A percentile compares a stretch with the other conserved stretches of the same genome.
These are phyloP conservation scores for Zoroaster sp. DNA, from an alignment of 53 echinoderm and acorn worm species.

Conservation along the genomic window DNA sequence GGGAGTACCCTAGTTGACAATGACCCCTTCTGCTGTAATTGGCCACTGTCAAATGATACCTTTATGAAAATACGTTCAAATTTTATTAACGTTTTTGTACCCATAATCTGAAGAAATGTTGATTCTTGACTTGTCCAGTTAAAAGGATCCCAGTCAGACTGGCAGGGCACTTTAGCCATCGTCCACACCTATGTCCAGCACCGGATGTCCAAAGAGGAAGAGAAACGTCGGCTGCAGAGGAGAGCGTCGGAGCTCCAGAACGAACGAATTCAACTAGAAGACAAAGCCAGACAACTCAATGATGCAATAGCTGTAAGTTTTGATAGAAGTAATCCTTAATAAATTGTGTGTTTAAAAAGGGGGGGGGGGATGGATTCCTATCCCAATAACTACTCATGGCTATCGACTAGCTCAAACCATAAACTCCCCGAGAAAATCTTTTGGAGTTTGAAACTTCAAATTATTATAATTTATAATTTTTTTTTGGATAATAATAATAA, in stretches of 20 bases:
- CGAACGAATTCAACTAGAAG: conserved; percentile 83
- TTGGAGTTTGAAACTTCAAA: no score
- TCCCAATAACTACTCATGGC: neutral
- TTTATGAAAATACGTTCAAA: no score
- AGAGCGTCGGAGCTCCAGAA: conserved; percentile 78
- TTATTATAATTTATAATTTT: no score
- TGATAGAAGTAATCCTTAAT: no score
- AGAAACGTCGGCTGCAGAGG: conserved; percentile 75
- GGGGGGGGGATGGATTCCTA: no score
- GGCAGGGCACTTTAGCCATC: conserved; percentile 87
- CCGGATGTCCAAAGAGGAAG: conserved; percentile 83
- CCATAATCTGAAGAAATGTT: no score
- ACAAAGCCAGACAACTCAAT: conserved; percentile 93
- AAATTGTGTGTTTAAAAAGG: no score
- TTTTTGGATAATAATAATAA: no score
- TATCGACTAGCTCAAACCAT: neutral
- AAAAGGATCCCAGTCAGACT: conserved; percentile 57
- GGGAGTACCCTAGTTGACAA: no score
- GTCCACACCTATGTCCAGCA: conserved; percentile 88
- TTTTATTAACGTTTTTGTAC: no score
- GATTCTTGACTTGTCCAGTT: conserved; percentile 2
- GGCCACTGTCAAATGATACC: no score
- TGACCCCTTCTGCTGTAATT: no score
- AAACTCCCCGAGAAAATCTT: neutral
- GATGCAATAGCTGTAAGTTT: conserved; percentile 92